Base-by-base conservation (phyloP, 2,888 invertebrate genomes). In the Halictus ligatus region DNA sequence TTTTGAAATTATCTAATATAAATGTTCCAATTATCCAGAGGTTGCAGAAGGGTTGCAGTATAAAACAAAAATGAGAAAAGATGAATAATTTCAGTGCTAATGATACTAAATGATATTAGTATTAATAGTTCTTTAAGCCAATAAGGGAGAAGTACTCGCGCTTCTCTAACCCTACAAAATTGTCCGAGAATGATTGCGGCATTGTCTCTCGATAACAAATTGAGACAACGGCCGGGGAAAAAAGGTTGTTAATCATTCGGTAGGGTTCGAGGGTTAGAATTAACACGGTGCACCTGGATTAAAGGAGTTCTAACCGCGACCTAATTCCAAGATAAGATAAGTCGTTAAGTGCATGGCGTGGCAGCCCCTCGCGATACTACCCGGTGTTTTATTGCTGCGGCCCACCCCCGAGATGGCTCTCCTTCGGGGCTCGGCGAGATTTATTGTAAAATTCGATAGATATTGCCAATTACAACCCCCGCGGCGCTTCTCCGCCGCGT, bases 361-460 rank as follows among this genome's bases (percentile, higher is more conserved):
- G 92, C 90, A 81, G 83, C 91, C 90, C 88, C 90, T 88, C 88
- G 93, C 92, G 92, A 94, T 93, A 93, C 92, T 89, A 92, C 92
- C 83, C 91, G 84, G 90, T 93, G 92, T 93, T 94, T 94, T 93
- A 94, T 93, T 93, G 92, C 94, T 87, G 86, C 79, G 89, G 81
- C 86, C 90, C 89, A 87, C 85, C 86, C 88, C 78, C 88, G 78
- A 64, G 79, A 69, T 58, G 83, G 81, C 85, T 87, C 83, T 87
- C 89, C 90, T 89, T 84, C 85, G 90, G 89, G 92, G 90, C 87
- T 87, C 86, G 83, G 86, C 81, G 90, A 93, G 94, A 94, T 94
- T 94, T 94, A 94, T 94, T 89, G 92, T 90, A 91, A 94, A 94
- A 94, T 94, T 94, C 94, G 94, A 94, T 94, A 94, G 93, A 92